Evolutionary conservation across 2,797 vertebrate species (phyloP).

Genomic region (Darevskia nairensis): DNA sequence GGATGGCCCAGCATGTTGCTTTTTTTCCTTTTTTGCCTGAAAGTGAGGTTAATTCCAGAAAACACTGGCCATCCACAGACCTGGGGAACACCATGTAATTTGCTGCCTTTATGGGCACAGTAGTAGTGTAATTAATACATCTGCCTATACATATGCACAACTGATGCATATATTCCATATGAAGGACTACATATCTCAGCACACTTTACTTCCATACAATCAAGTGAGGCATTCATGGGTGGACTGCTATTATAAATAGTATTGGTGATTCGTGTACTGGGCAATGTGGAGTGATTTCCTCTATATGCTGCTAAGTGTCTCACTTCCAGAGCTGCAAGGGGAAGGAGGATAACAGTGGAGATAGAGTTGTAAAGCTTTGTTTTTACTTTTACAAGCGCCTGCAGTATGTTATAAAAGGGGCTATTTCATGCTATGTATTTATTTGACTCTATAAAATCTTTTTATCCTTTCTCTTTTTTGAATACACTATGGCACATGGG

Average conservation of each 20-base stretch:
- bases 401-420: neutral
- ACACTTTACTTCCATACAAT: neutral
- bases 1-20: neutral
- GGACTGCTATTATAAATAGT: neutral
- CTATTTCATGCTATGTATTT: neutral
- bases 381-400: neutral
- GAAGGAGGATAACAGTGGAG: neutral
- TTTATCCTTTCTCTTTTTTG: constrained; percentile 8
- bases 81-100: too few relatives aligned
- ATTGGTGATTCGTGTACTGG: neutral
- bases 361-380: neutral
- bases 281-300: neutral
- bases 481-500: constrained; percentile 60
- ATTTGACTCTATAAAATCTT: neutral
- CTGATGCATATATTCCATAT: neutral
- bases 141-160: neutral
- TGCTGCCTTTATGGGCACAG: neutral
- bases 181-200: neutral
- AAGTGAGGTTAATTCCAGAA: neutral
- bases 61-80: neutral
- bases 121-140: neutral
- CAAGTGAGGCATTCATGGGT: neutral
- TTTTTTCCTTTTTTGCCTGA: neutral
- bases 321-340: neutral
- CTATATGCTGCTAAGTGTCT: neutral